Conservation (phyloP, 2,888 invertebrate genomes). For the Teleogryllus oceanicus region DNA sequence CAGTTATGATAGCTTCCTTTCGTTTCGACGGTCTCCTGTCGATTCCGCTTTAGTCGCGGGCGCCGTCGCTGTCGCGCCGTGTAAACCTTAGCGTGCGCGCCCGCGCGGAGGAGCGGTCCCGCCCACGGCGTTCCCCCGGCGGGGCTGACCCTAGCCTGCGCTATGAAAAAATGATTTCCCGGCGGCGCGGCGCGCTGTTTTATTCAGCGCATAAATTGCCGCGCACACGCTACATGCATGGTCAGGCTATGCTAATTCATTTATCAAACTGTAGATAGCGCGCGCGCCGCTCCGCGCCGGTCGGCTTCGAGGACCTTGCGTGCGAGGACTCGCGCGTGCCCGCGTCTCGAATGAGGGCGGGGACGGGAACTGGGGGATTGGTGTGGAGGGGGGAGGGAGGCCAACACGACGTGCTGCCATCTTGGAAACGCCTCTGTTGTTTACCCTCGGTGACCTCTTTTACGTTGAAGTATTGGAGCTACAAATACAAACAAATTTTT, state of each 20-base stretch:
- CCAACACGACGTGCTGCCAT: no score
- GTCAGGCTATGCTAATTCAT: slow-evolving; percentile 18
- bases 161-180: slow-evolving; percentile 8
- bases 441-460: no score
- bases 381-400: no score
- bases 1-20: no score
- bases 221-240: slow-evolving; percentile 1
- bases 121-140: not conserved
- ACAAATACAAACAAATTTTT: no score
- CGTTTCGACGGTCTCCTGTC: no score
- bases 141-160: not conserved
- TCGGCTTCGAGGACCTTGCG: not conserved
- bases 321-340: not conserved
- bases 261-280: slow-evolving; percentile 3
- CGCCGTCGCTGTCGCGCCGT: not conserved
- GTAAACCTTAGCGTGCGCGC: not conserved
- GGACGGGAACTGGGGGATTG: no score
- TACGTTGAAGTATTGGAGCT: no score
- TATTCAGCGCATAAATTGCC: slow-evolving; percentile 2
- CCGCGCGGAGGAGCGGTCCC: not conserved
- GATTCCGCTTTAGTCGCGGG: not conserved
- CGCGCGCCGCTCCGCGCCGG: not conserved
- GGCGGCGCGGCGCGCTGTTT: not conserved
- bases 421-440: no score
- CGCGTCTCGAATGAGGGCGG: no score